Evolutionary conservation across 1,140 invertebrate species (phyloP), one percentile per base, ranked within the genome.

Genomic region (Eriocheir sinensis): DNA sequence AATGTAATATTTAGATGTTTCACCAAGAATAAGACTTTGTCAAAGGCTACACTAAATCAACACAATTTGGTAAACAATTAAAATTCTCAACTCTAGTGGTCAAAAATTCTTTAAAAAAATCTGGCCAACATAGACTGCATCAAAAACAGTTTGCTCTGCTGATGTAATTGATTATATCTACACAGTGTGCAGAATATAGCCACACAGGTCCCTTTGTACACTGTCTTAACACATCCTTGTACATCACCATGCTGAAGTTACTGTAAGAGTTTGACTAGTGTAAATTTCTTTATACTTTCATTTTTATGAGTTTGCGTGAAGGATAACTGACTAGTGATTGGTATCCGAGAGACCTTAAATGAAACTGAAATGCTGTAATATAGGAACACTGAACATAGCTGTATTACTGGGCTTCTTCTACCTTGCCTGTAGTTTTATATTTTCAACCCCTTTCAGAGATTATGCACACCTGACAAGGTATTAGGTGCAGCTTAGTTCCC

Each of bases 281-380:
- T 72, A 21, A 72, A n/a, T 72, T 72, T 21, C n/a, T 72, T 72
- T 0, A 17, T 53, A 9, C 48, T 72, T 72, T 72, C n/a, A n/a
- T n/a, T 8, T 4, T n/a, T n/a, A 17, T 72, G 21, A 72, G 60
- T 72, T 72, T 72, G n/a, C 8, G 1, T n/a, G 60, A 72, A 72
- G 60, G n/a, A 21, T 72, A n/a, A 72, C 21, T 72, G 60, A 72
- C 60, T 72, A n/a, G 60, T 72, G 60, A 72, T 72, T 72, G 60
- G 21, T 72, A 72, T 72, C 60, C 8, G 21, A 72, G 60, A 72
- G 60, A 72, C 27, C 53, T 53, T 89, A 44, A 34, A 30, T 89
- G 88, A 30, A 89, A 89, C 88, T 88, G 88, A 89, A 89, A 88
- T 88, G 34, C 36, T 41, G 40, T 88, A 88, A 88, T 44, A 40